Evolutionary conservation across 2,888 invertebrate genomes (phyloP), one percentile per base, ranked within the genome.

Genomic region (Brachyptera risi): DNA sequence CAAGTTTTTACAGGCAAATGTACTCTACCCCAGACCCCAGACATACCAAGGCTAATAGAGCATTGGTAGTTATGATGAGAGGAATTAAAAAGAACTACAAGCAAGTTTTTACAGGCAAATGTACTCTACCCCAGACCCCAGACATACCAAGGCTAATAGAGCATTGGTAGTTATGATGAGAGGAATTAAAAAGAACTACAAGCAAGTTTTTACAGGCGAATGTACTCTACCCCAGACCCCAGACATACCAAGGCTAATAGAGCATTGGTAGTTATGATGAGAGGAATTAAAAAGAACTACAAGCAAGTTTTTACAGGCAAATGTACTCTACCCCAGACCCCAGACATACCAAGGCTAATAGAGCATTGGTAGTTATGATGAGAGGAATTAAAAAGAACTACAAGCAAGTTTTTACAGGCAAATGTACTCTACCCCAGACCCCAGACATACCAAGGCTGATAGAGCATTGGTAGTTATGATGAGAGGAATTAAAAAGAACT

Each of bases 11-110:
- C n/a, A n/a, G n/a, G n/a, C n/a, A n/a, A n/a, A n/a, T n/a, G n/a
- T n/a, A n/a, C n/a, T n/a, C n/a, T n/a, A n/a, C n/a, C n/a, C n/a
- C n/a, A n/a, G n/a, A n/a, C n/a, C n/a, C n/a, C n/a, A n/a, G n/a
- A n/a, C n/a, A n/a, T n/a, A n/a, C n/a, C n/a, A n/a, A n/a, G n/a
- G 35, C 35, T 11, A 35, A 35, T 24, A 21, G 15, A 15, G 50
- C 50, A 50, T n/a, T 38, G 38, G 38, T 37, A 15, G 21, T 56
- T 13, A 58, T 58, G 58, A 19, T 58, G 9, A 9, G 58, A 7
- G 58, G 58, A n/a, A 58, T 58, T 15, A 58, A 58, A n/a, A 21
- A 15, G 19, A 58, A 58, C 26, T 58, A 11, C 21, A 58, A 58
- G 17, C 40, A 58, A 24, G 58, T 58, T 24, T 24, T 42, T n/a